A percentile compares a stretch with the other conserved stretches of the same genome.
These are phyloP conservation scores for Myodes glareolus DNA, from an alignment of 2,113 vertebrate species.

Conservation along the genomic window DNA sequence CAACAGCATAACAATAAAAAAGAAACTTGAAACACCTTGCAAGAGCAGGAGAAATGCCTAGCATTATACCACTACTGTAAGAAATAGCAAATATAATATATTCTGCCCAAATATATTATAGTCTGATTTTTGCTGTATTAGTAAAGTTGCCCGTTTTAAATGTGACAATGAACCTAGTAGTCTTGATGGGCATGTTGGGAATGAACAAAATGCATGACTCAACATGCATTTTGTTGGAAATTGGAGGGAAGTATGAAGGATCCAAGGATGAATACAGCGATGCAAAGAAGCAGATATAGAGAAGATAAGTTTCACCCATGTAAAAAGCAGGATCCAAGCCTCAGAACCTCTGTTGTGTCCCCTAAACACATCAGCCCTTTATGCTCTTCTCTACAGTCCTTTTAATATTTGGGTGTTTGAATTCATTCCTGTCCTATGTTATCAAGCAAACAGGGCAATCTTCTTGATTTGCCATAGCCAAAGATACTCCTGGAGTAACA, in stretches of 20 bases:
- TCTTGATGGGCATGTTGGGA: neutral
- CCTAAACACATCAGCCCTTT: neutral
- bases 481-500: neutral
- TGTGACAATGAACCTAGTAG: neutral
- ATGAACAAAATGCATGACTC: neutral
- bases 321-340: neutral
- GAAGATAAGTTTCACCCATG: neutral
- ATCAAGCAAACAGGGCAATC: neutral
- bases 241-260: neutral
- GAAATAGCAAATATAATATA: neutral
- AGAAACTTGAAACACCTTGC: neutral
- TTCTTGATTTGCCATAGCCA: neutral
- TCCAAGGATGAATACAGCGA: conserved; percentile 12
- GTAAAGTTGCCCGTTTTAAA: neutral
- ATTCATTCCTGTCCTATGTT: neutral
- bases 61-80: neutral
- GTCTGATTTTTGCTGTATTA: neutral
- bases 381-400: neutral
- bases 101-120: neutral
- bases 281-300: neutral
- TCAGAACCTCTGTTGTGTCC: neutral
- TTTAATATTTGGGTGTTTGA: neutral
- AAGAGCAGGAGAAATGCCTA: neutral
- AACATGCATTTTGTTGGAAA: neutral
- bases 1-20: neutral